A percentile compares a stretch with the other conserved stretches of the same genome.
These are phyloP conservation scores for Cerastoderma edule DNA, from an alignment of 2,888 invertebrate genomes.

Conservation along the genomic window DNA sequence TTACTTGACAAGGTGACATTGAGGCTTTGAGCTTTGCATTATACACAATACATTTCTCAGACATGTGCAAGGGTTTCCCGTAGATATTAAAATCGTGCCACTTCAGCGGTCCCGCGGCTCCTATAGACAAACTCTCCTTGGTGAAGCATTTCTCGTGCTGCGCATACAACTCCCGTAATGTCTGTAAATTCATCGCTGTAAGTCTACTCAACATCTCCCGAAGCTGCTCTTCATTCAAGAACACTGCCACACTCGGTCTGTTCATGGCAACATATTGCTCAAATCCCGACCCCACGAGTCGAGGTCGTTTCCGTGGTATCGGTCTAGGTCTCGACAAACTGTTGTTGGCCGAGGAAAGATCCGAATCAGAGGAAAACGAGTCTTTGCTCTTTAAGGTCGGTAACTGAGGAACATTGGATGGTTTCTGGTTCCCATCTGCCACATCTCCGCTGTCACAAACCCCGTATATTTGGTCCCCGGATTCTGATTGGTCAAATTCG, in stretches of 20 bases:
- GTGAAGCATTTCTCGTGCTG: conserved; percentile 74
- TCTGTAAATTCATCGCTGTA: conserved; percentile 73
- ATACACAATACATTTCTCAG: conserved; percentile 76
- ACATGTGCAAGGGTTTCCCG: conserved; percentile 76
- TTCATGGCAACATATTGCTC: conserved; percentile 81
- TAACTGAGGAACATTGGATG: conserved; percentile 7
- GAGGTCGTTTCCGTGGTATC: conserved; percentile 70
- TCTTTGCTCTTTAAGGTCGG: conserved; percentile 47
- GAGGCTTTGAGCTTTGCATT: conserved; percentile 73
- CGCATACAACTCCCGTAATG: conserved; percentile 74
- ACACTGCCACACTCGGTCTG: conserved; percentile 71
- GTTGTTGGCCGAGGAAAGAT: conserved; percentile 66
- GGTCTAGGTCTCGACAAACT: conserved; percentile 75
- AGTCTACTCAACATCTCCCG: conserved; percentile 71
- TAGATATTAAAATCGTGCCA: conserved; percentile 78
- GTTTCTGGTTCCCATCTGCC: background rate
- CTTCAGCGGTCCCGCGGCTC: conserved; percentile 68
- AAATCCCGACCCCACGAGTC: conserved; percentile 66
- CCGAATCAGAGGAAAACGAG: conserved; percentile 67
- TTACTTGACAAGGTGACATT: conserved; percentile 72
- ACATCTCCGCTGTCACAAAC: conserved; percentile 22
- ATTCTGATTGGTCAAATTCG: conserved; percentile 15
- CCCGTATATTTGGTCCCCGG: conserved; percentile 43
- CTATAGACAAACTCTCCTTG: conserved; percentile 66
- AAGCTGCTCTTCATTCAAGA: conserved; percentile 72